Evolutionary conservation across 2,888 invertebrate genomes (phyloP).

Genomic region (Standfussiana lucernea): DNA sequence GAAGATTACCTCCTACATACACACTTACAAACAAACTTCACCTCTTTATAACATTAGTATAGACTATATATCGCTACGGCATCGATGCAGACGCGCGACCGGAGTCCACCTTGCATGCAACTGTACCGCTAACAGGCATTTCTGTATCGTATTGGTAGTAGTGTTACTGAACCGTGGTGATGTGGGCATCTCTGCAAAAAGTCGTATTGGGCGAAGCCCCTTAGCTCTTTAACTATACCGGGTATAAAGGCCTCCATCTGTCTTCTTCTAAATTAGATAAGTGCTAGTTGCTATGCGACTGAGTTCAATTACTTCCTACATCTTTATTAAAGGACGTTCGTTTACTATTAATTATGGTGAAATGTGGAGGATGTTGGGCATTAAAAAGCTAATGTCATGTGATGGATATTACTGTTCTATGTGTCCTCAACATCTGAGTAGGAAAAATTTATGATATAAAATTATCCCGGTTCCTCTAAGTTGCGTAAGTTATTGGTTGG

Average conservation of each 20-base stretch:
- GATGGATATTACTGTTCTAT: conserved; percentile 6
- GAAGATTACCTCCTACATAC: too few relatives aligned
- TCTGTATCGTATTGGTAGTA: background rate
- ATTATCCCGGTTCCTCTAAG: conserved; percentile 3
- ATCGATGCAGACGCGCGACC: background rate
- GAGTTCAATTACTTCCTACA: conserved; percentile 66
- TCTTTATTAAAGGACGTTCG: conserved; percentile 46
- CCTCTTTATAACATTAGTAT: too few relatives aligned
- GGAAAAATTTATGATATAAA: background rate
- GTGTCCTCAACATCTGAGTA: background rate
- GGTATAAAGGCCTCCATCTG: conserved; percentile 56
- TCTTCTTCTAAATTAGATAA: conserved; percentile 70
- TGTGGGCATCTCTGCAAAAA: background rate
- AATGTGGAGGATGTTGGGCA: conserved; percentile 45
- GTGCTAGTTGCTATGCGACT: conserved; percentile 58
- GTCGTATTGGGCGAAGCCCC: background rate
- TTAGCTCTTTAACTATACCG: conserved; percentile 5
- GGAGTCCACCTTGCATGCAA: background rate
- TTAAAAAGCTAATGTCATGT: conserved; percentile 37
- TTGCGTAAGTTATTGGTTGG: background rate
- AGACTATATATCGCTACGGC: background rate
- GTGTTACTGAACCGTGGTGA: background rate
- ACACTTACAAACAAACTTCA: too few relatives aligned
- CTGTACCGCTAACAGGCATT: background rate
- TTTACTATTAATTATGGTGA: conserved; percentile 52